phyloP scores from a whole-genome alignment of 2,888 invertebrate species.

The Periphyllus acericola region DNA sequence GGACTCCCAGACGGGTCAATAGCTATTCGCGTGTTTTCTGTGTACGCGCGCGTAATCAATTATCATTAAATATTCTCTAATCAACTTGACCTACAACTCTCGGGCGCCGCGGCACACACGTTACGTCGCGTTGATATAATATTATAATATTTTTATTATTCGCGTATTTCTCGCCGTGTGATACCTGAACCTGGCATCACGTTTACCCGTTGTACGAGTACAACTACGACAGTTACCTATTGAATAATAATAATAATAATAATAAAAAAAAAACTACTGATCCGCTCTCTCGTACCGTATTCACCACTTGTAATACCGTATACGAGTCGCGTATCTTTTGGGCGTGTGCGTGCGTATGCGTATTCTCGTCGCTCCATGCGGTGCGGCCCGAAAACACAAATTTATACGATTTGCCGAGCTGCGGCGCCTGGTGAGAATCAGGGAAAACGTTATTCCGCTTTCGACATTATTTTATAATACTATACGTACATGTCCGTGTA shows the following conservation, averaged over 20 bases:
- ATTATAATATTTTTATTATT: neutral
- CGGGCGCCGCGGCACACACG: neutral
- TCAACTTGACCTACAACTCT: constrained; percentile 52
- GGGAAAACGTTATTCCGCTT: neutral
- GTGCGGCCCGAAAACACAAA: neutral
- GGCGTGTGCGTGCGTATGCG: neutral
- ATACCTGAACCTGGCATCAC: too few species aligned
- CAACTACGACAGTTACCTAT: too few species aligned
- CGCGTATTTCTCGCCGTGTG: neutral
- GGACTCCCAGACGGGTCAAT: constrained; percentile 2
- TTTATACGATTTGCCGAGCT: neutral
- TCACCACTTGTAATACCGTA: too few species aligned
- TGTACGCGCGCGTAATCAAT: constrained; percentile 10
- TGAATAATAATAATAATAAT: neutral
- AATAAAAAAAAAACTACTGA: neutral
- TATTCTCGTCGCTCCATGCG: neutral
- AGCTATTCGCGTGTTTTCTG: neutral
- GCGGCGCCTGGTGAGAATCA: neutral
- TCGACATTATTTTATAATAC: neutral
- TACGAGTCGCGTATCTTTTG: neutral
- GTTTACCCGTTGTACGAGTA: too few species aligned
- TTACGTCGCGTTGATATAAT: neutral
- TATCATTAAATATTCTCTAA: constrained; percentile 19
- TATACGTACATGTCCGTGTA: neutral
- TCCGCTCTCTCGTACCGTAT: constrained; percentile 8